A percentile compares a stretch with the other conserved stretches of the same genome.
These are phyloP conservation scores for Notolabrus celidotus DNA, from an alignment of 2,797 vertebrate species.

Conservation along the genomic window DNA sequence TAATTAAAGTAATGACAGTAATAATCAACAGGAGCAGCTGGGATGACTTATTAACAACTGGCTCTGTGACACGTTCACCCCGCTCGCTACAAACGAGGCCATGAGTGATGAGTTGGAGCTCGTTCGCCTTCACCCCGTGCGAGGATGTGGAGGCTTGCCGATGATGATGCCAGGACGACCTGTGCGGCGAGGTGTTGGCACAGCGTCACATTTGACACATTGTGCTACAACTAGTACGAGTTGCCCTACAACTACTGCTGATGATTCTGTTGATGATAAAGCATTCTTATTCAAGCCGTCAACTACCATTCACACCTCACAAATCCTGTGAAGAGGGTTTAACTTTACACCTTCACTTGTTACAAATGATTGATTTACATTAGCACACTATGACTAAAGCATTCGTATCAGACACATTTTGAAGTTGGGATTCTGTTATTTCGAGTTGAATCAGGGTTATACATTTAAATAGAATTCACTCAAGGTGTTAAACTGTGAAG, in stretches of 20 bases:
- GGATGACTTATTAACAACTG: constrained; percentile 85
- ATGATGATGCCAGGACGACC: constrained; percentile 66
- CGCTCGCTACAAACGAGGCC: constrained; percentile 77
- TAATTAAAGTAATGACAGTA: constrained; percentile 84
- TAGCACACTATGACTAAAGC: too few relatives aligned
- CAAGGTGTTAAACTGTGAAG: too few relatives aligned
- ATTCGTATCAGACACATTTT: too few relatives aligned
- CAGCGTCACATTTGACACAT: constrained; percentile 27
- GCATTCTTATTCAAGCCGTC: background rate
- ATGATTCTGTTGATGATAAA: background rate
- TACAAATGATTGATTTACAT: too few relatives aligned
- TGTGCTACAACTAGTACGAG: background rate
- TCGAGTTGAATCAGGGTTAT: too few relatives aligned
- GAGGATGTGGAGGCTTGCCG: constrained; percentile 60
- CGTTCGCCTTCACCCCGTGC: constrained; percentile 54
- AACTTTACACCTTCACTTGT: background rate
- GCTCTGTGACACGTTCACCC: constrained; percentile 78
- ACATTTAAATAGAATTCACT: too few relatives aligned
- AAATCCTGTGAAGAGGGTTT: background rate
- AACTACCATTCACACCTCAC: background rate
- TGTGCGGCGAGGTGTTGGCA: constrained; percentile 46
- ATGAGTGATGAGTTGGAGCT: constrained; percentile 80
- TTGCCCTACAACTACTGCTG: background rate
- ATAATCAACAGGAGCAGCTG: constrained; percentile 84
- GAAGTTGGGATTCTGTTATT: too few relatives aligned